Conservation (phyloP, 2,797 vertebrate genomes). For the Poecile montanus region DNA sequence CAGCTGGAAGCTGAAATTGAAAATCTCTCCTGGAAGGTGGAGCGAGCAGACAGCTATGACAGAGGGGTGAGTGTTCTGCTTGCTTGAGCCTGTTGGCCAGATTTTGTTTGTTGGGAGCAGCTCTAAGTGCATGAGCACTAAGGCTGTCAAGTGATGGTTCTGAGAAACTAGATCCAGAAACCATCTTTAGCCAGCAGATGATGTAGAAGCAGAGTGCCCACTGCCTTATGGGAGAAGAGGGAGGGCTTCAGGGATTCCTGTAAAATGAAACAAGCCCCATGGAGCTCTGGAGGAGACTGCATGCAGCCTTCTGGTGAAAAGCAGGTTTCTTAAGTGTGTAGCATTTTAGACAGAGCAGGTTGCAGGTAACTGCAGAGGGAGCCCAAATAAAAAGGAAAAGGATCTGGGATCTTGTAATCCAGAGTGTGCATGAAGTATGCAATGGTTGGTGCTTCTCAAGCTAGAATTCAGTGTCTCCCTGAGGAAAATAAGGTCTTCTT, state of each 20-base stretch:
- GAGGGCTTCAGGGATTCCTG: background rate
- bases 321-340: background rate
- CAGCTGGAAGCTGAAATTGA: slow-evolving; percentile 99
- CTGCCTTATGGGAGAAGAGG: background rate
- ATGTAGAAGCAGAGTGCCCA: background rate
- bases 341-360: background rate
- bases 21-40: slow-evolving; percentile 99
- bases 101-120: background rate
- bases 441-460: background rate
- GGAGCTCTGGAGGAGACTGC: background rate
- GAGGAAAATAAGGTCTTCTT: background rate
- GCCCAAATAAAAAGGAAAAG: background rate
- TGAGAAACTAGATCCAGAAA: background rate
- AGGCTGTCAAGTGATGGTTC: background rate
- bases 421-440: background rate
- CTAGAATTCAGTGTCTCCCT: background rate
- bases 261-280: background rate
- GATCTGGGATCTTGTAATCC: background rate
- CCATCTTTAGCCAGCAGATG: background rate
- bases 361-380: background rate
- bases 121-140: background rate
- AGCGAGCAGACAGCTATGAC: slow-evolving; percentile 96
- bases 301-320: background rate
- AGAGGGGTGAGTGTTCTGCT: slow-evolving; percentile 84
- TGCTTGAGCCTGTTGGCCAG: background rate